Evolutionary conservation across 2,888 invertebrate genomes (phyloP), one percentile per base, ranked within the genome.

Genomic region (Chromoteleia sp.): DNA sequence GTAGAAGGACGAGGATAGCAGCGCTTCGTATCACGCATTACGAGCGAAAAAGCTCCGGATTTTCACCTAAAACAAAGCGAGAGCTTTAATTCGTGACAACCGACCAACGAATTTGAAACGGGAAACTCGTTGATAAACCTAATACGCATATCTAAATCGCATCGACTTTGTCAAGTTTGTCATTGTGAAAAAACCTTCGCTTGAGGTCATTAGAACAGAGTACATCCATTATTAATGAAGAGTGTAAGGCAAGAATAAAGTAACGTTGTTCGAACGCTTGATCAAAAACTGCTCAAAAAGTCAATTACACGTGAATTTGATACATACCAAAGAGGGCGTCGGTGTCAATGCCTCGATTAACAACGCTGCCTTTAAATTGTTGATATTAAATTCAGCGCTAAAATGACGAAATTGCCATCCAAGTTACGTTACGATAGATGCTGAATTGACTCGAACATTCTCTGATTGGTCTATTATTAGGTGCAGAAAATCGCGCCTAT

Each of bases 181-280:
- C 79, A 74, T 79, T 79, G 73, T 48, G 30, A 65, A 61, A 54
- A 43, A 79, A 67, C 79, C 79, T 79, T 79, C 68, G 25, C 14
- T 15, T 54, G 54, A 61, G 68, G 74, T 79, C 73, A 68, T 68
- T 74, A 79, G 56, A 73, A 74, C 52, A 19, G 41, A 59, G 36
- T 19, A 7, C 48, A 54, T 79, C 5, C 43, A 73, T 74, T 74
- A 79, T 79, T 73, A 63, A 79, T 68, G 68, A 58, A 14, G 4
- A 61, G 79, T 68, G 61, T 79, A 79, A 73, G 48, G 79, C 52
- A 73, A 33, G 19, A 59, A 39, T 45, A 8, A 17, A 25, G 19
- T 21, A 12, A 12, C 41, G 17, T 30, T 7, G 21, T 58, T 56
- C 12, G 25, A 21, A 5, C 6, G 10, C 14, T 15, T 33, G 21